Conservation (phyloP, 2,888 invertebrate species). For the Metacarcinus magister region DNA sequence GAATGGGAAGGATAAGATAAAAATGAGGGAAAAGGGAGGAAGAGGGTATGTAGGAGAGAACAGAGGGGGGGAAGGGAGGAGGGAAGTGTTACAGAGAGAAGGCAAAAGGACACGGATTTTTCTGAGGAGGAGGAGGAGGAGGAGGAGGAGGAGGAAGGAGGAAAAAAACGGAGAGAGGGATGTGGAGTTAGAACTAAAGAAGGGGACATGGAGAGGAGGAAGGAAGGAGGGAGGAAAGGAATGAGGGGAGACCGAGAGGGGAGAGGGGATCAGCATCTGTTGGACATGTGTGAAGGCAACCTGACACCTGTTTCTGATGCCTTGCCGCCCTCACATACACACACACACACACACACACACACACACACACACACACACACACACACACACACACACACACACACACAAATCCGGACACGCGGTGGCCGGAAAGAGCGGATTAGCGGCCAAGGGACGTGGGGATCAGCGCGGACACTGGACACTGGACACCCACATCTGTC, state of each 20-base stretch:
- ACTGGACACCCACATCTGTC: not conserved
- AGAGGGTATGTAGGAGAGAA: not conserved
- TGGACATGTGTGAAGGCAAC: not conserved
- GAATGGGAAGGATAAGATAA: not conserved
- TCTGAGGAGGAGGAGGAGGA: not conserved
- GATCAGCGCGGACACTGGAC: not conserved
- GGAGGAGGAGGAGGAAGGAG: not conserved
- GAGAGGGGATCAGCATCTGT: not conserved
- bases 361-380: constrained; percentile 3
- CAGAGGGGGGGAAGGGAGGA: not conserved
- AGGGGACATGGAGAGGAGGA: not conserved
- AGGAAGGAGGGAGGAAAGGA: not conserved
- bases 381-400: constrained; percentile 26
- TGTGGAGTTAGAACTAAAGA: not conserved
- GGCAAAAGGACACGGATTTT: not conserved
- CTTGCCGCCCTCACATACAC: not conserved
- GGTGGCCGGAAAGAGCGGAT: not conserved
- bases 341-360: constrained; percentile 26
- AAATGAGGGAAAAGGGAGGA: not conserved
- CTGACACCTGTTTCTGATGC: not conserved
- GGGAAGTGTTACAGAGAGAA: not conserved
- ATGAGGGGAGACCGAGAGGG: not conserved
- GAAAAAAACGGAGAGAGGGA: not conserved
- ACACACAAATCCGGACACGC: not conserved
- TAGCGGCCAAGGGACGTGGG: not conserved